phyloP scores from a whole-genome alignment of 1,140 invertebrate genomes.

The Pseudomyrmex cubaensis region DNA sequence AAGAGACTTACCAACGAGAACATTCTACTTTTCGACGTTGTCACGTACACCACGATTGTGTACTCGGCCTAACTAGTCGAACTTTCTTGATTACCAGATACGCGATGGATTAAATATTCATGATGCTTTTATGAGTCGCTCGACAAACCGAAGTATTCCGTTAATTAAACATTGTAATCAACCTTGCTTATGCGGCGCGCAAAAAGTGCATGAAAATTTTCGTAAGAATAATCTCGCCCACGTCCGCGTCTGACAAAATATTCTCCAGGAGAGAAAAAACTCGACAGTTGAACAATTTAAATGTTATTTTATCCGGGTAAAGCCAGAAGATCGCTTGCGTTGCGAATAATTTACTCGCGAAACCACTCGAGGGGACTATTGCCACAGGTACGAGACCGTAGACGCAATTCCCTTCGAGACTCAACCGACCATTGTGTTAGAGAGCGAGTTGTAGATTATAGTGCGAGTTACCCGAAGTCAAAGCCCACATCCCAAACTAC shows the following conservation, averaged over 20 bases:
- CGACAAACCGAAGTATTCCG: conserved; percentile 33
- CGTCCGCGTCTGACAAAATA: conserved; percentile 10
- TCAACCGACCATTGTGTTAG: conserved; percentile 56
- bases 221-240: background rate
- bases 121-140: conserved; percentile 56
- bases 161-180: conserved; percentile 59
- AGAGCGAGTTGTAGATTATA: conserved; percentile 59
- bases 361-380: conserved; percentile 53
- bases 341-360: conserved; percentile 61
- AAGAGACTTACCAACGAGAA: background rate
- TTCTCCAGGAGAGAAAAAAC: background rate
- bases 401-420: conserved; percentile 58
- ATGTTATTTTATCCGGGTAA: conserved; percentile 40
- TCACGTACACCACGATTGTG: conserved; percentile 56
- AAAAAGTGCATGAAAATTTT: conserved; percentile 39
- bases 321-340: conserved; percentile 51
- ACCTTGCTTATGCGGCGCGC: conserved; percentile 15
- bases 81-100: conserved; percentile 60
- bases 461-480: conserved; percentile 60
- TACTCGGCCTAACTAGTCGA: conserved; percentile 59
- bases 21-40: conserved; percentile 53
- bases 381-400: conserved; percentile 50
- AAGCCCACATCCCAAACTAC: conserved; percentile 59
- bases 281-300: conserved; percentile 23
- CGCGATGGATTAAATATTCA: conserved; percentile 59